These are phyloP conservation scores for Conomelus anceps DNA, from an alignment of 2,888 invertebrate genomes.

Conservation along the genomic window DNA sequence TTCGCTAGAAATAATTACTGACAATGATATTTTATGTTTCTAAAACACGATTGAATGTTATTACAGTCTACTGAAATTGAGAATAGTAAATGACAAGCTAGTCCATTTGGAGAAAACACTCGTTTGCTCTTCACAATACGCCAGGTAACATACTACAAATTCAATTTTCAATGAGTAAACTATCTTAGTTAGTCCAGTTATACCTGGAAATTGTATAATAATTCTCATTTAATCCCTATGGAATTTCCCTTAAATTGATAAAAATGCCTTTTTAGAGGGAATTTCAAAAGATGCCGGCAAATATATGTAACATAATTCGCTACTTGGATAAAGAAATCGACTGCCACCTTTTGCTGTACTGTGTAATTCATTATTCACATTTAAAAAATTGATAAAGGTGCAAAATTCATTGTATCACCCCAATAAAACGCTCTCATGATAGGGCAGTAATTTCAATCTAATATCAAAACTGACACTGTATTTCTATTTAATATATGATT, in stretches of 20 bases:
- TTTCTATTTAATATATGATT: too few relatives aligned
- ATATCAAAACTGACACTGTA: too few relatives aligned
- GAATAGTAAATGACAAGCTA: constrained; percentile 19
- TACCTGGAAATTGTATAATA: neutral
- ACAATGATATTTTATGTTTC: neutral
- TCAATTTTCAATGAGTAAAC: neutral
- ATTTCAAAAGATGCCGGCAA: too few relatives aligned
- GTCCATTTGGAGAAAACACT: constrained; percentile 15
- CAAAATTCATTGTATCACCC: too few relatives aligned
- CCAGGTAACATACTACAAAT: neutral
- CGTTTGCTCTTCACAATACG: constrained; percentile 1
- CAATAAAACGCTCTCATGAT: too few relatives aligned
- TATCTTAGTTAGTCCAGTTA: neutral
- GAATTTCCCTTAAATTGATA: neutral
- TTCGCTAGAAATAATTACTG: too few relatives aligned
- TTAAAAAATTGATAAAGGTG: too few relatives aligned
- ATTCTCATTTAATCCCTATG: neutral
- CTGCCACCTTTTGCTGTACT: too few relatives aligned
- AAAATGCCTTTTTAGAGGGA: neutral
- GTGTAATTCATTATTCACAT: too few relatives aligned
- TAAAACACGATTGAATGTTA: neutral
- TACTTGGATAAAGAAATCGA: too few relatives aligned
- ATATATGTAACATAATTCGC: too few relatives aligned
- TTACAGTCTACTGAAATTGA: constrained; percentile 1
- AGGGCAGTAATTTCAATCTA: too few relatives aligned